A percentile compares a stretch with the other conserved stretches of the same genome.
Conservation (phyloP, 2,888 invertebrate genomes). For the Petrolisthes cinctipes region DNA sequence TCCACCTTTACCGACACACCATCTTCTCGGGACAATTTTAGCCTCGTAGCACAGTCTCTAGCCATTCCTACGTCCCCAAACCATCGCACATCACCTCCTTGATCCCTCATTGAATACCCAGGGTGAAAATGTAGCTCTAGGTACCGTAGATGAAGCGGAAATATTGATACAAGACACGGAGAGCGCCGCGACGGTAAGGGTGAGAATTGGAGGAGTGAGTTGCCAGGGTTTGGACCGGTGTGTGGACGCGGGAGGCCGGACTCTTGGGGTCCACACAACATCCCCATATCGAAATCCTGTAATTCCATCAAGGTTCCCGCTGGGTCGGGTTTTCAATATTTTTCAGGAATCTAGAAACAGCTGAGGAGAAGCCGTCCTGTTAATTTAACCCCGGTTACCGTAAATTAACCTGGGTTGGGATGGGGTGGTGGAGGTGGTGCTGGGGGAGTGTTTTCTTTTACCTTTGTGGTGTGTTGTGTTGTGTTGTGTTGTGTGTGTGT, state of each 20-base stretch:
- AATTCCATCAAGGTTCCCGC: conserved; percentile 56
- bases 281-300: conserved; percentile 56
- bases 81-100: not conserved
- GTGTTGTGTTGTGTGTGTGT: not conserved
- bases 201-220: not conserved
- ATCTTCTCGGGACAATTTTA: not conserved
- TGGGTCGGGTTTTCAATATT: conserved; percentile 54
- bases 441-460: not conserved
- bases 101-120: no score
- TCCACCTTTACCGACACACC: not conserved
- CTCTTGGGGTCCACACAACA: conserved; percentile 44
- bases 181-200: no score
- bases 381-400: conserved; percentile 53
- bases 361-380: conserved; percentile 48
- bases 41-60: not conserved
- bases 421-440: not conserved
- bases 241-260: conserved; percentile 32
- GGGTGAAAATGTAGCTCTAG: no score
- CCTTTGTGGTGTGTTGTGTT: not conserved
- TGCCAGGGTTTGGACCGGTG: conserved; percentile 20
- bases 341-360: conserved; percentile 58
- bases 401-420: conserved; percentile 15
- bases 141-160: no score
- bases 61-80: not conserved
- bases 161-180: no score